Evolutionary conservation across 2,113 vertebrate species (phyloP).

Genomic region (Triplophysa tibetana): DNA sequence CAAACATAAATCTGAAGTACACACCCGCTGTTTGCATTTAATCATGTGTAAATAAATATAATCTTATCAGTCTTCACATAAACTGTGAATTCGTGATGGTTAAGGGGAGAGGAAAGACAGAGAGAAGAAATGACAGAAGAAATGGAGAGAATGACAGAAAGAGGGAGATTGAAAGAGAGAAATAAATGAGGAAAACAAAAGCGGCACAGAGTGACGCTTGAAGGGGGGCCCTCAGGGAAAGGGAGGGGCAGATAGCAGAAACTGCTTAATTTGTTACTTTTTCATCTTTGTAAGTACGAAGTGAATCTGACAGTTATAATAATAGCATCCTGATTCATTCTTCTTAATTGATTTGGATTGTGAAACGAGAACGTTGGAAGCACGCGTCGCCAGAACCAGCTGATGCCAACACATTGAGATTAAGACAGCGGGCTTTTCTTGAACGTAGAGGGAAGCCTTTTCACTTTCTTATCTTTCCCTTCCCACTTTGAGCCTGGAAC

Average conservation of each 20-base stretch:
- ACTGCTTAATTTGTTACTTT: conserved; percentile 69
- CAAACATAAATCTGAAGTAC: conserved; percentile 6
- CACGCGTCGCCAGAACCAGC: neutral
- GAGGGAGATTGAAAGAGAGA: conserved; percentile 25
- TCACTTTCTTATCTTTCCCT: conserved; percentile 19
- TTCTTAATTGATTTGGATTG: conserved; percentile 72
- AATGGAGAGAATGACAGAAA: neutral
- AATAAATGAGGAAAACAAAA: conserved; percentile 20
- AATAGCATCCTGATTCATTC: conserved; percentile 73
- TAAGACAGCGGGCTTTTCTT: conserved; percentile 19
- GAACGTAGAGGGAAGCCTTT: conserved; percentile 17
- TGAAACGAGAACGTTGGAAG: conserved; percentile 59
- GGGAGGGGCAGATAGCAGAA: conserved; percentile 52
- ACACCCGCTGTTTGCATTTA: conserved; percentile 26
- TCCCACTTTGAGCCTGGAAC: conserved; percentile 15
- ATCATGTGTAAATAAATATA: conserved; percentile 14
- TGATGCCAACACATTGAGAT: conserved; percentile 26
- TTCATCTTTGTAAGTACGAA: conserved; percentile 71
- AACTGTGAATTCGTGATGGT: conserved; percentile 76
- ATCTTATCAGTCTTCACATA: conserved; percentile 42
- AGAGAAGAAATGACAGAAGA: conserved; percentile 10
- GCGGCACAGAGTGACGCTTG: conserved; percentile 21
- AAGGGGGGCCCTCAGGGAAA: conserved; percentile 30
- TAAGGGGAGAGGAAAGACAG: conserved; percentile 51
- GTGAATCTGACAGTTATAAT: conserved; percentile 76